phyloP scores from a whole-genome alignment of 2,113 vertebrate genomes.

The Pygoscelis adeliae region DNA sequence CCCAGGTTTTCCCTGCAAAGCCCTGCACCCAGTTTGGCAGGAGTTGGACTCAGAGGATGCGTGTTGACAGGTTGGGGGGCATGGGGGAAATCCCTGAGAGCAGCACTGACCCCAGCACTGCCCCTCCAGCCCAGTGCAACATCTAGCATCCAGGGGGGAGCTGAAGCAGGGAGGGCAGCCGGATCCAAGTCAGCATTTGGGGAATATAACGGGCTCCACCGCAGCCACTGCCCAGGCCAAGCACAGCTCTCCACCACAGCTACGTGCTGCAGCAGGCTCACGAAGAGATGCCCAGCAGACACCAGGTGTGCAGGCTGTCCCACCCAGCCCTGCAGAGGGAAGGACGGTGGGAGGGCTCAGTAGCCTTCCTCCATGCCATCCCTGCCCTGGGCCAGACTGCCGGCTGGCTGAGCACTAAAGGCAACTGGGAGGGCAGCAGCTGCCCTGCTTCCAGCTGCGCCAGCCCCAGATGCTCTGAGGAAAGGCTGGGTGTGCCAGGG shows the following conservation, averaged over 20 bases:
- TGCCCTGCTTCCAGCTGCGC: neutral
- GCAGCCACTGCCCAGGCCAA: neutral
- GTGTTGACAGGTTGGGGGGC: neutral
- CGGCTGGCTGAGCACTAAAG: neutral
- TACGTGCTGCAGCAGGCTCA: neutral
- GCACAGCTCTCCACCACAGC: neutral
- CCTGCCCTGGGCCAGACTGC: neutral
- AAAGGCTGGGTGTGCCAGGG: neutral
- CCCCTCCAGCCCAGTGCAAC: neutral
- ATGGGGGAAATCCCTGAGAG: slow-evolving; percentile 12
- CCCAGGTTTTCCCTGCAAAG: neutral
- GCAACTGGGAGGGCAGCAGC: neutral
- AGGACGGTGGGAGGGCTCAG: neutral
- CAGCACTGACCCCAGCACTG: neutral
- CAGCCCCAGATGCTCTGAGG: neutral
- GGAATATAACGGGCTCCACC: fast-evolving
- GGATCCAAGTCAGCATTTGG: neutral
- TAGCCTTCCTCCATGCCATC: neutral
- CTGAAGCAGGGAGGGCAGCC: neutral
- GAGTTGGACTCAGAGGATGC: neutral
- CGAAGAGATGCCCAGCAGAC: neutral
- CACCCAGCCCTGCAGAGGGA: neutral
- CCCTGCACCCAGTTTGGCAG: neutral
- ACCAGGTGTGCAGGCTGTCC: neutral
- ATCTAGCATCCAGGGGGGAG: neutral